Percentiles rank a stretch among this genome's conserved stretches.
Evolutionary conservation across 2,113 vertebrate species (phyloP).

Genomic region (Hyla sarda): DNA sequence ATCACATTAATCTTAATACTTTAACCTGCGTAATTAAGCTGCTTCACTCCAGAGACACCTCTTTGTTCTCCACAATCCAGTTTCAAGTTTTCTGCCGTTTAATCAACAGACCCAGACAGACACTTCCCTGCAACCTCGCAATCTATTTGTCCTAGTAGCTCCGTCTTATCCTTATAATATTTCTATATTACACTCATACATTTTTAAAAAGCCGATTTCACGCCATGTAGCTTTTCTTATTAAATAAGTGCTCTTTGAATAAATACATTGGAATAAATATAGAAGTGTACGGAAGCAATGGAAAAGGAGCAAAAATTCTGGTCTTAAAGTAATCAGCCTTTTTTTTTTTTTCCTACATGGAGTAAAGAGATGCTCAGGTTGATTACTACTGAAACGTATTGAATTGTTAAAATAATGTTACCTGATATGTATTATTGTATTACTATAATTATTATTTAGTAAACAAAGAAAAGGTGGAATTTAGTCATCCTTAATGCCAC

Average conservation of each 20-base stretch:
- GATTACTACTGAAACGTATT: background rate
- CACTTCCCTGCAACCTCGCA: constrained; percentile 29
- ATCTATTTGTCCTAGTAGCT: constrained; percentile 24
- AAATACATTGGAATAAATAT: constrained; percentile 51
- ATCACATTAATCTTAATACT: constrained; percentile 45
- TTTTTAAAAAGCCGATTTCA: constrained; percentile 45
- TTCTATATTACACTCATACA: constrained; percentile 52
- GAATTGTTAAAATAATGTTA: no score
- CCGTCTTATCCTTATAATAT: constrained; percentile 49
- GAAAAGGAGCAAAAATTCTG: background rate
- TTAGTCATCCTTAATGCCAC: no score
- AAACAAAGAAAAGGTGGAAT: no score
- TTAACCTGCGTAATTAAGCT: constrained; percentile 57
- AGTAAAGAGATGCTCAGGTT: background rate
- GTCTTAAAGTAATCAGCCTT: background rate
- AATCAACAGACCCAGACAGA: constrained; percentile 40
- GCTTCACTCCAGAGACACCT: constrained; percentile 48
- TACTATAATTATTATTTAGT: background rate
- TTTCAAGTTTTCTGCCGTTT: constrained; percentile 52
- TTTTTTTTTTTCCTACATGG: background rate
- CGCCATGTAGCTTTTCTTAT: constrained; percentile 41
- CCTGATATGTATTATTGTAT: background rate
- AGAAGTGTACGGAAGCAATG: background rate
- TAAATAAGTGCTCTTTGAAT: constrained; percentile 49
- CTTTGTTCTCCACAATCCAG: constrained; percentile 54